Base-by-base conservation (phyloP, 92 coral and sea anemone species). In the Zoanthus gigantus region DNA sequence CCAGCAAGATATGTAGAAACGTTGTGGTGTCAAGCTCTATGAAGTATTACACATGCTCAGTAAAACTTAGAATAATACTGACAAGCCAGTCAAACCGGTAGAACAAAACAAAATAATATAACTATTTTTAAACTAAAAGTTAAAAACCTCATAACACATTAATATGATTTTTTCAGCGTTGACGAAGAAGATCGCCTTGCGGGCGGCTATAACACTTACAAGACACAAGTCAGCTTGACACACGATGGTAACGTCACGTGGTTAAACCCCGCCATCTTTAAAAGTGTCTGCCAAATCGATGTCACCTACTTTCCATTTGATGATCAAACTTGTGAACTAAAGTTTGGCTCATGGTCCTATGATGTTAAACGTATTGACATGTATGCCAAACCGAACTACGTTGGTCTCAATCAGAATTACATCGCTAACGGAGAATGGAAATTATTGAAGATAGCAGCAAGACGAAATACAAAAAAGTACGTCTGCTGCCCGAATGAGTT, bases 311-410 rank as follows among this genome's bases (percentile, higher is more conserved):
- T 96, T 74, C 99, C 99, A 45, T 93, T 96, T 61, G 99, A 96
- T 88, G 94, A 93, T 48, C 99, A 96, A 74, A 88, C 82, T 8
- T 96, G 99, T 77, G 73, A 73, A 37, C 89, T 96, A 8, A 96
- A 90, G 91, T 96, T 95, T 61, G 98, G 99, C 29, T 96, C 99
- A 0, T 96, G 99, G 99, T 90, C 99, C 0, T 93, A 91, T 56
- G 94, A 90, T 76, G 71, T 87, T 6, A 74, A 83, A 31, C 87
- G 87, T 10, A 83, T 96, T 56, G 92, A 93, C 76, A 73, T 96
- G 12, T 87, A 82, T 46, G 92, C 93, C 4, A 84, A 71, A 67
- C 42, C 79, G 4, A 53, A 88, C 32, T 57, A 85, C 54, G 69
- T 87, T 68, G 74, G 74, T 4, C 65, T 88, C 9, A 86, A 93